Percentiles rank a stretch among this genome's conserved stretches.
phyloP scores from a whole-genome alignment of 2,797 vertebrate genomes.

The Syndactyla subalaris region DNA sequence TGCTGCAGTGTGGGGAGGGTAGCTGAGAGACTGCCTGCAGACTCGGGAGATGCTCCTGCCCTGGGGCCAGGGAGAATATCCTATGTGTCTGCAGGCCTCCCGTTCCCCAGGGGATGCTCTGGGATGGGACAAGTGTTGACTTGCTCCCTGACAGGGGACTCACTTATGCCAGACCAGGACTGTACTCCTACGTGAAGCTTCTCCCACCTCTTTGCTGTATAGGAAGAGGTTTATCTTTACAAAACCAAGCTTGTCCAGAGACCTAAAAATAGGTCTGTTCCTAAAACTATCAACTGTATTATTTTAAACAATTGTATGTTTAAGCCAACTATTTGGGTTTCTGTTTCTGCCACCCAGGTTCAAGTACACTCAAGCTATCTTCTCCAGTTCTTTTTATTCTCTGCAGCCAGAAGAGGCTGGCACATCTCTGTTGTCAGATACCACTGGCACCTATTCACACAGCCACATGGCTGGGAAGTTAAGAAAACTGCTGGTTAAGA shows the following conservation, averaged over 20 bases:
- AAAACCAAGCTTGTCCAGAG: background rate
- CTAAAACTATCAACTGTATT: background rate
- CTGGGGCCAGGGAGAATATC: background rate
- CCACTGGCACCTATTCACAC: background rate
- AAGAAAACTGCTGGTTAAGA: background rate
- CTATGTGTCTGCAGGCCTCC: background rate
- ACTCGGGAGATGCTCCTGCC: background rate
- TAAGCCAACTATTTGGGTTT: slow-evolving; percentile 11
- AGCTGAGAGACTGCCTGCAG: background rate
- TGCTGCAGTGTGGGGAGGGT: background rate
- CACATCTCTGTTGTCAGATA: slow-evolving; percentile 26
- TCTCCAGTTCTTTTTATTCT: slow-evolving; percentile 22
- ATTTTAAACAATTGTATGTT: background rate
- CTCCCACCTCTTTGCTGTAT: background rate
- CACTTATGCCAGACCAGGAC: background rate
- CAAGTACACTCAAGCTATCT: background rate
- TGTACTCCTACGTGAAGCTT: background rate
- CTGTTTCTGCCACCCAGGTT: background rate
- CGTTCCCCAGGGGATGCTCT: background rate
- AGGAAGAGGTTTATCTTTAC: background rate
- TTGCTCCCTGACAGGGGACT: background rate
- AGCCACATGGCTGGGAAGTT: background rate
- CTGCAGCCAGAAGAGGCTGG: slow-evolving; percentile 30
- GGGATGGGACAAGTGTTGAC: background rate
- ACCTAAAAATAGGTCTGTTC: background rate